Percentiles rank a stretch among this genome's conserved stretches.
phyloP scores from a whole-genome alignment of 2,888 invertebrate genomes.

The Oxyscelio sp. region DNA sequence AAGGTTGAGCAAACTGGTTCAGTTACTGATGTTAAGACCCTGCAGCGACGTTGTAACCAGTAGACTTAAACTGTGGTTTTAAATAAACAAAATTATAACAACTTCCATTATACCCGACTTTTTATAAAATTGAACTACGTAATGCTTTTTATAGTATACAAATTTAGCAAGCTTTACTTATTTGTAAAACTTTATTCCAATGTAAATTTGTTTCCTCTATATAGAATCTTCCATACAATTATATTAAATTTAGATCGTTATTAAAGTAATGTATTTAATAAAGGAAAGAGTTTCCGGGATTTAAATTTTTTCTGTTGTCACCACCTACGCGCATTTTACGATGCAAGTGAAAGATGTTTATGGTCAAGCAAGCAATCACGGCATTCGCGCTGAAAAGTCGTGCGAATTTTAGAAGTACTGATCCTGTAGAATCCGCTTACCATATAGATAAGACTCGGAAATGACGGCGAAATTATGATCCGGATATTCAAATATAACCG shows the following conservation, averaged over 20 bases:
- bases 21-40: too few relatives aligned
- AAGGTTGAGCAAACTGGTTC: too few relatives aligned
- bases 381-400: conserved; percentile 11
- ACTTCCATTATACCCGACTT: too few relatives aligned
- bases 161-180: too few relatives aligned
- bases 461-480: conserved; percentile 16
- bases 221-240: background rate
- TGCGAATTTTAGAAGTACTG: conserved; percentile 24
- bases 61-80: too few relatives aligned
- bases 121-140: too few relatives aligned
- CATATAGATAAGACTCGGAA: conserved; percentile 31
- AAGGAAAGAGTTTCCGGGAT: conserved; percentile 15
- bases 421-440: conserved; percentile 15
- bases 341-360: conserved; percentile 46
- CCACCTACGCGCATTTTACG: conserved; percentile 55
- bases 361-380: background rate
- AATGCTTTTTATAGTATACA: too few relatives aligned
- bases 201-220: too few relatives aligned
- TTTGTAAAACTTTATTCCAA: too few relatives aligned
- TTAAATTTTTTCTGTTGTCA: conserved; percentile 4
- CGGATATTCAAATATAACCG: background rate
- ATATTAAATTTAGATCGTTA: conserved; percentile 10
- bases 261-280: conserved; percentile 7
- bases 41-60: too few relatives aligned
- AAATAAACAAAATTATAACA: too few relatives aligned